Percentiles rank a stretch among this genome's conserved stretches.
These are phyloP conservation scores for Dugesia japonica DNA, from an alignment of 2,888 invertebrate species.

Conservation along the genomic window DNA sequence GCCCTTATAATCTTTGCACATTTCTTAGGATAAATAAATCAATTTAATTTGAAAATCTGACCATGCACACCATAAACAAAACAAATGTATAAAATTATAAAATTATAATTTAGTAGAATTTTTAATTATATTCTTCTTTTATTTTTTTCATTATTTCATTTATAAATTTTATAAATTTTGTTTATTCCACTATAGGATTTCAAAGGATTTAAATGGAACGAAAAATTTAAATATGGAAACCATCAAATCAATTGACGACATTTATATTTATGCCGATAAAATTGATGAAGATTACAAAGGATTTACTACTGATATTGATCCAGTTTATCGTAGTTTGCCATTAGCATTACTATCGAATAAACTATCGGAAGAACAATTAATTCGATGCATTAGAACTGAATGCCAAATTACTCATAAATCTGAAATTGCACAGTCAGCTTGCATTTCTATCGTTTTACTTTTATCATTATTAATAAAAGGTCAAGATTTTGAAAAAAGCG, in stretches of 20 bases:
- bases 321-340: background rate
- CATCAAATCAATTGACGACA: background rate
- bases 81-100: too few relatives aligned
- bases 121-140: too few relatives aligned
- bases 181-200: background rate
- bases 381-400: background rate
- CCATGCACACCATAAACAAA: too few relatives aligned
- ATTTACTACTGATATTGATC: background rate
- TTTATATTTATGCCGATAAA: background rate
- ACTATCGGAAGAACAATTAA: background rate
- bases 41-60: too few relatives aligned
- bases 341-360: background rate
- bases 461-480: background rate
- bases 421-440: background rate
- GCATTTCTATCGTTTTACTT: background rate
- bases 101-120: too few relatives aligned
- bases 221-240: background rate
- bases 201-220: background rate
- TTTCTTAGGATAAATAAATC: too few relatives aligned
- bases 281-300: conserved; percentile 10
- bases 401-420: conserved; percentile 14
- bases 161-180: too few relatives aligned
- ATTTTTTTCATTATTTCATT: too few relatives aligned
- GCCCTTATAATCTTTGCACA: too few relatives aligned
- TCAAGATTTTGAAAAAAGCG: background rate